Conservation (phyloP, 1,140 invertebrate genomes). For the Chironomus striatipennis region DNA sequence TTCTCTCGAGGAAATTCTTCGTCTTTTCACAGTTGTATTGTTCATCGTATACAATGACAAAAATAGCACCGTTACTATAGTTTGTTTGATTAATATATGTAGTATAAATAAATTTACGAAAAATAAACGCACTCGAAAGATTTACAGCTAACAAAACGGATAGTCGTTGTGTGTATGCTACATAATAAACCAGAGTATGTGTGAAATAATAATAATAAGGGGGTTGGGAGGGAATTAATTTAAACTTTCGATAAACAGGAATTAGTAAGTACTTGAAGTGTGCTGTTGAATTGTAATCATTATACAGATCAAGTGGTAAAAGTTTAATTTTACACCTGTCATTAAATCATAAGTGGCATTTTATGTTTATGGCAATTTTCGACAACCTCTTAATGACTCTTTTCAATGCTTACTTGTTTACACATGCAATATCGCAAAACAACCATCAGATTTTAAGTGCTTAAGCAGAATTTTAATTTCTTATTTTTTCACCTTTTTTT, state of each 20-base stretch:
- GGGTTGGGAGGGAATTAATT: background rate
- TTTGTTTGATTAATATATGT: constrained; percentile 1
- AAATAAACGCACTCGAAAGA: background rate
- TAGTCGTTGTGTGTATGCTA: background rate
- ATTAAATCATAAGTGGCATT: background rate
- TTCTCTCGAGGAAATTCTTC: no score
- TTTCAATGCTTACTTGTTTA: background rate
- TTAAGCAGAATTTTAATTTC: no score
- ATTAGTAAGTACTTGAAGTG: no score
- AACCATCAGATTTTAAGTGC: background rate
- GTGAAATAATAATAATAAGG: background rate
- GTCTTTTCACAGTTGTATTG: no score
- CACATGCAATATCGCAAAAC: background rate
- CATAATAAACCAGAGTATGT: background rate
- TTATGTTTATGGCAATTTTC: background rate
- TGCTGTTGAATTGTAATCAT: no score
- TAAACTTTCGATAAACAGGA: no score
- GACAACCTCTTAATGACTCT: background rate
- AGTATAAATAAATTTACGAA: no score
- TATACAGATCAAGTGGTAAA: no score
- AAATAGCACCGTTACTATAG: constrained; percentile 12
- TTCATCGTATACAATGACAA: background rate
- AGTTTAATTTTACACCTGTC: no score
- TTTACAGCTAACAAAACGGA: background rate
- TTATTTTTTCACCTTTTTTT: no score